Conservation (phyloP, 1,140 invertebrate species). For the Ooceraea biroi region DNA sequence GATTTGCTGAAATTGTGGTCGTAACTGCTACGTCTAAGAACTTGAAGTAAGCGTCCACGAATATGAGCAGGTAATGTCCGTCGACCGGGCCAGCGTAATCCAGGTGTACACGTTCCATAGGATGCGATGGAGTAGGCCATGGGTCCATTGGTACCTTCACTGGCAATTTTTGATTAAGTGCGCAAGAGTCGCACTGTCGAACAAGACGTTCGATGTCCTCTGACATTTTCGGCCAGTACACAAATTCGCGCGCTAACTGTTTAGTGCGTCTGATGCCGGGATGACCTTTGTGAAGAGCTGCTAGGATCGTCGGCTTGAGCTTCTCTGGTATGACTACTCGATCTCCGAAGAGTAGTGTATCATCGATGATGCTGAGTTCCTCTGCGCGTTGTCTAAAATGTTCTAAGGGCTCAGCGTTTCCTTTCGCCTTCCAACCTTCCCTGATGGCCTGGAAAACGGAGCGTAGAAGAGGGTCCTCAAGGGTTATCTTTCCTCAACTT, state of each 20-base stretch:
- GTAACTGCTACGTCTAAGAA: slow-evolving; percentile 63
- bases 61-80: slow-evolving; percentile 63
- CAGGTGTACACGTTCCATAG: slow-evolving; percentile 69
- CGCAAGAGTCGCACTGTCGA: slow-evolving; percentile 77
- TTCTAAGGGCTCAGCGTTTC: neutral
- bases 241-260: slow-evolving; percentile 83
- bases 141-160: slow-evolving; percentile 59
- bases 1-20: slow-evolving; percentile 30
- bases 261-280: slow-evolving; percentile 87
- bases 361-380: neutral
- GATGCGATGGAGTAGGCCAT: slow-evolving; percentile 64
- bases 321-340: slow-evolving; percentile 80
- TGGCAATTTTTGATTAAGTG: slow-evolving; percentile 59
- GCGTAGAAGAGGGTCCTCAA: neutral
- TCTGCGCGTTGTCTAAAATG: neutral
- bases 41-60: slow-evolving; percentile 73
- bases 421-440: neutral
- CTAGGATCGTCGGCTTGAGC: slow-evolving; percentile 78
- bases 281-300: slow-evolving; percentile 84
- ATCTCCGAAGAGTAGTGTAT: slow-evolving; percentile 11
- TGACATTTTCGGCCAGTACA: slow-evolving; percentile 86
- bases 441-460: neutral
- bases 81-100: slow-evolving; percentile 68
- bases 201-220: slow-evolving; percentile 81
- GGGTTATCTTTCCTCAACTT: neutral